Conservation (phyloP, 2,888 invertebrate species). For the Cactoblastis cactorum region DNA sequence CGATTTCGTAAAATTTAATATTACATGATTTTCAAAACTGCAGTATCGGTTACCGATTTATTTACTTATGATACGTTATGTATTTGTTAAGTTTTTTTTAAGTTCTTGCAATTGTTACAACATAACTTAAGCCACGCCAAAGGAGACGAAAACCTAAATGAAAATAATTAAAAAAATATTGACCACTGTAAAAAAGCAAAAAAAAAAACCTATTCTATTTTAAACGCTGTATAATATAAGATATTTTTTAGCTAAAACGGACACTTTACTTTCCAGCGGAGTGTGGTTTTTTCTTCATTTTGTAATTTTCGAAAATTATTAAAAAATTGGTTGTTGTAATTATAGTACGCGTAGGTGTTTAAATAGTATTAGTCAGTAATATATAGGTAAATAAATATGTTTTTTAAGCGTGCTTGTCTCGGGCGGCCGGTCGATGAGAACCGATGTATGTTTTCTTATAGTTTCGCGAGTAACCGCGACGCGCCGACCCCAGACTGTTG, state of each 20-base stretch:
- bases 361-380: slow-evolving; percentile 35
- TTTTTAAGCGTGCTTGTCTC: slow-evolving; percentile 57
- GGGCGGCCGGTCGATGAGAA: slow-evolving; percentile 31
- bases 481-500: slow-evolving; percentile 38
- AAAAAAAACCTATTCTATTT: slow-evolving; percentile 50
- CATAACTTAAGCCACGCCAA: slow-evolving; percentile 66
- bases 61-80: slow-evolving; percentile 41
- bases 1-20: neutral
- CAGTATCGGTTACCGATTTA: slow-evolving; percentile 30
- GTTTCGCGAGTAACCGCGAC: slow-evolving; percentile 4
- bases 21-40: slow-evolving; percentile 24
- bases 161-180: slow-evolving; percentile 40
- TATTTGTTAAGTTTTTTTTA: slow-evolving; percentile 70
- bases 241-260: slow-evolving; percentile 10
- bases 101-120: slow-evolving; percentile 39
- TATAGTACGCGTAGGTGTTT: slow-evolving; percentile 45
- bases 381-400: slow-evolving; percentile 40
- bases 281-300: slow-evolving; percentile 20
- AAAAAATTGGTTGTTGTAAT: slow-evolving; percentile 65
- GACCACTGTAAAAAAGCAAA: slow-evolving; percentile 65
- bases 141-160: slow-evolving; percentile 55
- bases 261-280: slow-evolving; percentile 17
- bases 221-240: slow-evolving; percentile 17
- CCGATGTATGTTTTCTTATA: slow-evolving; percentile 42
- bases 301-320: slow-evolving; percentile 19